Percentiles rank a stretch among this genome's conserved stretches.
Evolutionary conservation across 2,888 invertebrate species (phyloP).

Genomic region (Idaea biselata): DNA sequence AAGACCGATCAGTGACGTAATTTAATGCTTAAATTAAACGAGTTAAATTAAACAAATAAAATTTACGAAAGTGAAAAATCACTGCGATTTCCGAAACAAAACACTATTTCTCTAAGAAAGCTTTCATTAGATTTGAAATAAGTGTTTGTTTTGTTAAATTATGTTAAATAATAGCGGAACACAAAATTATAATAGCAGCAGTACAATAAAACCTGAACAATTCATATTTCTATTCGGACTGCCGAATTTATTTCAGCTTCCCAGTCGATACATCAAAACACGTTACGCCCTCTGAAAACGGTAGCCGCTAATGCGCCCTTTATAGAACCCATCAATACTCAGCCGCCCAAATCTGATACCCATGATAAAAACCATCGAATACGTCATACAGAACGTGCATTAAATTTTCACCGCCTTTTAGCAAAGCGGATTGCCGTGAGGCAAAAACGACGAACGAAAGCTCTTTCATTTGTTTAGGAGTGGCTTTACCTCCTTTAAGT

Average conservation of each 20-base stretch:
- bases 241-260: conserved; percentile 20
- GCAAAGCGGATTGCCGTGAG: conserved; percentile 66
- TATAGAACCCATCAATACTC: conserved; percentile 27
- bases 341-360: conserved; percentile 33
- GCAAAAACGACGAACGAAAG: conserved; percentile 61
- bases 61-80: conserved; percentile 61
- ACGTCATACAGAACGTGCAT: conserved; percentile 58
- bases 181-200: neutral
- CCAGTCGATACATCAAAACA: conserved; percentile 16
- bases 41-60: conserved; percentile 67
- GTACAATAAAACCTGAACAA: neutral
- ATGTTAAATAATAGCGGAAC: conserved; percentile 17
- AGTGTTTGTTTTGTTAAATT: conserved; percentile 31
- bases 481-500: conserved; percentile 72
- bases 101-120: conserved; percentile 39
- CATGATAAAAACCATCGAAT: conserved; percentile 32
- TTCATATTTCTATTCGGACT: conserved; percentile 3
- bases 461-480: conserved; percentile 76
- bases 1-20: conserved; percentile 52
- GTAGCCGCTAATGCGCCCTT: conserved; percentile 21
- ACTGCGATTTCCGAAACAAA: conserved; percentile 53
- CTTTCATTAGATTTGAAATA: conserved; percentile 25
- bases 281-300: conserved; percentile 18
- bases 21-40: conserved; percentile 61
- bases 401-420: conserved; percentile 69